Percentiles rank a stretch among this genome's conserved stretches.
Conservation (phyloP, 2,888 invertebrate species). For the Herminia tarsipennalis region DNA sequence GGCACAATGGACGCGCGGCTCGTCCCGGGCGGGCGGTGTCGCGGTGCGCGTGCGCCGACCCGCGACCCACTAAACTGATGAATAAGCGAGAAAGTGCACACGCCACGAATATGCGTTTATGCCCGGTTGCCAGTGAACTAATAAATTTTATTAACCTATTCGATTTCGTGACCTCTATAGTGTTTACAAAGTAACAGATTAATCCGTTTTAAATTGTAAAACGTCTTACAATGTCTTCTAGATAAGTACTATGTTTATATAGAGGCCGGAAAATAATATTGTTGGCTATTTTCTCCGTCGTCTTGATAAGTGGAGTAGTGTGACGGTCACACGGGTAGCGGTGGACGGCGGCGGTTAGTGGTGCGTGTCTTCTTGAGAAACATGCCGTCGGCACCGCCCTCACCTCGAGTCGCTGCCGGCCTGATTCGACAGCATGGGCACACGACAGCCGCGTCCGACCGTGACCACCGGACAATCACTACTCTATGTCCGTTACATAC, state of each 20-base stretch:
- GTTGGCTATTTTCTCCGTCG: conserved; percentile 45
- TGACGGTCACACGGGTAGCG: conserved; percentile 58
- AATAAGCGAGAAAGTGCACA: conserved; percentile 74
- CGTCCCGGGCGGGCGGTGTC: conserved; percentile 52
- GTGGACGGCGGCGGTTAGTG: conserved; percentile 48
- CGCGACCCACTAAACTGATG: conserved; percentile 75
- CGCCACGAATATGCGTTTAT: conserved; percentile 34
- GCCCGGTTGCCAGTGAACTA: conserved; percentile 48
- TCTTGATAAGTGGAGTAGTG: conserved; percentile 61
- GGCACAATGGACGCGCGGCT: conserved; percentile 62
- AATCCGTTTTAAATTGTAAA: conserved; percentile 22
- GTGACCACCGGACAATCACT: conserved; percentile 34
- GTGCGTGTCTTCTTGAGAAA: conserved; percentile 68
- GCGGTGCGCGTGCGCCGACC: conserved; percentile 48
- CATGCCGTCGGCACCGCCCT: conserved; percentile 53
- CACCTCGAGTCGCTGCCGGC: conserved; percentile 28
- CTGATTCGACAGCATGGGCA: conserved; percentile 17
- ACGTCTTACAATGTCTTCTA: neutral
- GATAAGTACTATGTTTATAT: neutral
- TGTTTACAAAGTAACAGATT: conserved; percentile 34
- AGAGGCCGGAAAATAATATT: conserved; percentile 27
- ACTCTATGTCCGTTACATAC: neutral
- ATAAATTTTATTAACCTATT: conserved; percentile 52
- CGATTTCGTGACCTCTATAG: conserved; percentile 48
- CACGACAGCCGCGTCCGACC: conserved; percentile 37